Evolutionary conservation across 2,797 vertebrate species (phyloP).

Genomic region (Odontamblyopus rebecca): DNA sequence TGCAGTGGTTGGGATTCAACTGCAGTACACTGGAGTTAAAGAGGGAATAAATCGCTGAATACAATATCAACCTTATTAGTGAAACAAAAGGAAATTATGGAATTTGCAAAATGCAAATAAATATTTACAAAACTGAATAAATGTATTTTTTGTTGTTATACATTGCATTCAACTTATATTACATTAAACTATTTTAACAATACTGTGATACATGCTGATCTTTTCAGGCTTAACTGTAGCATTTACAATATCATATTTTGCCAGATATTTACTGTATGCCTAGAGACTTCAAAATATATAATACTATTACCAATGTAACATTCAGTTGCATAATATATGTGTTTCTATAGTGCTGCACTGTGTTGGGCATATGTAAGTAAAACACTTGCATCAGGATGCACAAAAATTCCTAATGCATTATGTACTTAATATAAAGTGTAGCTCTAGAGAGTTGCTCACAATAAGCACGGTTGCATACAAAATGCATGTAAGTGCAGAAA

Average conservation of each 20-base stretch:
- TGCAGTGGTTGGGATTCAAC: background rate
- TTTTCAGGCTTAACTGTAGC: background rate
- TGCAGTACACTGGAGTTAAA: background rate
- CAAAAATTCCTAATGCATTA: constrained; percentile 8
- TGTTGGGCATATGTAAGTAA: background rate
- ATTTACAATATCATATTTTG: background rate
- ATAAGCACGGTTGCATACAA: constrained; percentile 9
- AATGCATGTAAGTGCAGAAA: constrained; percentile 22
- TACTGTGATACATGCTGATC: no score
- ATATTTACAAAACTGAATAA: no score
- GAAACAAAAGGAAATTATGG: background rate
- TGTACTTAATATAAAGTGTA: constrained; percentile 11
- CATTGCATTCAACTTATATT: no score
- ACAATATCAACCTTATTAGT: background rate
- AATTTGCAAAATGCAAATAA: background rate
- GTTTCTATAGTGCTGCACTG: background rate
- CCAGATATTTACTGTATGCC: background rate
- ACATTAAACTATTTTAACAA: no score
- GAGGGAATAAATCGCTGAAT: background rate
- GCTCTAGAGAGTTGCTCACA: constrained; percentile 8
- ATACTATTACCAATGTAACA: background rate
- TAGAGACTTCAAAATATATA: background rate
- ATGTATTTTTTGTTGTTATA: no score
- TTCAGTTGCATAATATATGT: background rate
- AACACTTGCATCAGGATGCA: background rate